Base-by-base conservation (phyloP, 2,113 vertebrate genomes). In the Vulpes ferrilata region DNA sequence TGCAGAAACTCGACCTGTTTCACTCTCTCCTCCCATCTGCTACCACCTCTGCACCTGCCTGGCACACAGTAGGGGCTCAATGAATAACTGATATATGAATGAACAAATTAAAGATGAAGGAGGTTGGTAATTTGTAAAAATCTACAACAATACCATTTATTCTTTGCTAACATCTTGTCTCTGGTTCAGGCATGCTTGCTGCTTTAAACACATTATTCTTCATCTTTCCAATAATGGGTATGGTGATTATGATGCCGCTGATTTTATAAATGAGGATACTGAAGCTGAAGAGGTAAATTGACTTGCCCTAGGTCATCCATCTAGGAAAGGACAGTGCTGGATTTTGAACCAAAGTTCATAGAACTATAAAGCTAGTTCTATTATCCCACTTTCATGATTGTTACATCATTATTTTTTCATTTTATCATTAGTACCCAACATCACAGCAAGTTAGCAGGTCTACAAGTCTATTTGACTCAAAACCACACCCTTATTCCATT, bases 121-220 rank as follows among this genome's bases (percentile, higher is more conserved):
- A 78, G 87, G 67, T 35, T 20, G 69, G 59, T 81, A 76, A 71
- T 43, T 93, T 93, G 60, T 73, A 35, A 93, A 96, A 76, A 83
- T 78, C 59, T 48, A 3, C 74, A 67, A 92, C 43, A 59, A 38
- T 64, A 64, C 35, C n/a, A 78, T 81, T 91, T 71, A 84, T 82
- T 19, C n/a, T 95, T 76, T 53, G 59, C 69, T 90, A 94, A 83
- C 25, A 71, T 74, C 67, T 74, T 88, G 80, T 57, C 23, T 55
- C 64, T 23, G 78, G 43, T 30, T 87, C 71, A 94, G 92, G 65
- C 32, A 76, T 94, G 82, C 65, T 79, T 80, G 74, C 53, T 94
- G 23, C 64, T 94, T 90, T 81, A 79, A 88, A 81, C 32, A 89
- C 17, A 43, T 6, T 59, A 51, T 43, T 92, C 19, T 35, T 62